These are phyloP conservation scores for Cosmorhoe ocellata DNA, from an alignment of 2,888 invertebrate genomes.

Conservation along the genomic window DNA sequence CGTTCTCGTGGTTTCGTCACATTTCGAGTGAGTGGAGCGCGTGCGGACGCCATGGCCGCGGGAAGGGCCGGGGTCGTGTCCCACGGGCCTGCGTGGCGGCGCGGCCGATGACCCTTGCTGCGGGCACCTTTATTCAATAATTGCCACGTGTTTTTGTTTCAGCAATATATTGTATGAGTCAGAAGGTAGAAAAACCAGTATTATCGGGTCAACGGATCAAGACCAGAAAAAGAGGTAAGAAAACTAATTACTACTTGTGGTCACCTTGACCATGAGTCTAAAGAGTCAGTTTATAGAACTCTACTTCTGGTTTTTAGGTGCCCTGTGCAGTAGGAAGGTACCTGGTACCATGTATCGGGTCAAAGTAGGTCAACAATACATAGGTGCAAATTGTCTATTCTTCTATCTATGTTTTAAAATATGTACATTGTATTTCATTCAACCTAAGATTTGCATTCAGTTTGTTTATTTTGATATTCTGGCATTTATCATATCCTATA, in stretches of 20 bases:
- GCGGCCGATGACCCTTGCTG: slow-evolving; percentile 72
- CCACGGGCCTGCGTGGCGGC: slow-evolving; percentile 43
- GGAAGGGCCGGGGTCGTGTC: slow-evolving; percentile 43
- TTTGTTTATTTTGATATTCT: no score
- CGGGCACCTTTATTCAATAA: slow-evolving; percentile 58
- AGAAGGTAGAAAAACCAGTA: slow-evolving; percentile 99
- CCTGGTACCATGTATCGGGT: no score
- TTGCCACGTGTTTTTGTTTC: slow-evolving; percentile 81
- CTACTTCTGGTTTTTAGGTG: neutral
- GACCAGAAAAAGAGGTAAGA: slow-evolving; percentile 99
- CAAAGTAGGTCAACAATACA: no score
- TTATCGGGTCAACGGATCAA: slow-evolving; percentile 99
- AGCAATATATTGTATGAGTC: slow-evolving; percentile 99
- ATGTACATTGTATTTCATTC: no score
- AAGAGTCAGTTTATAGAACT: slow-evolving; percentile 15
- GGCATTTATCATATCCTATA: no score
- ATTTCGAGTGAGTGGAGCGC: slow-evolving; percentile 53
- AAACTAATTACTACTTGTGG: neutral
- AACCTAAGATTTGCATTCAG: no score
- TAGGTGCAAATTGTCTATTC: no score
- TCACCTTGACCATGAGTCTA: slow-evolving; percentile 46
- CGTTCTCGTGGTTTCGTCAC: slow-evolving; percentile 45
- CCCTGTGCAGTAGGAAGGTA: no score
- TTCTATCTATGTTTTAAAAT: no score
- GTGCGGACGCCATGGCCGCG: slow-evolving; percentile 54